Evolutionary conservation across 2,113 vertebrate species (phyloP).

Genomic region (Chaetops frenatus): DNA sequence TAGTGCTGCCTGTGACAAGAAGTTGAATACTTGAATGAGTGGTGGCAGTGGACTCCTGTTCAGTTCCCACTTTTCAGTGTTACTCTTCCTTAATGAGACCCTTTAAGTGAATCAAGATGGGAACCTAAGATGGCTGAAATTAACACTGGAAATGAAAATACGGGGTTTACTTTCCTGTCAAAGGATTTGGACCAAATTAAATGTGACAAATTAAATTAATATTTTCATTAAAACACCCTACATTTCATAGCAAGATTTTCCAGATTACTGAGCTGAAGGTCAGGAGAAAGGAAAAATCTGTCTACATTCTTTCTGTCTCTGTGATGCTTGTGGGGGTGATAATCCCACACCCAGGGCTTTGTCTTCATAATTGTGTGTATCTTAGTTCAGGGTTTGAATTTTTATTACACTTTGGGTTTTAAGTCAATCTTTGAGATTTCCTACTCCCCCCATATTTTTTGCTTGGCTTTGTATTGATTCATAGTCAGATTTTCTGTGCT

Average conservation of each 20-base stretch:
- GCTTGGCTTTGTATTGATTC: neutral
- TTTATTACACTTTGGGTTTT: neutral
- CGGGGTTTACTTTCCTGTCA: neutral
- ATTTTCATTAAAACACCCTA: neutral
- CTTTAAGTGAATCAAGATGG: neutral
- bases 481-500: neutral
- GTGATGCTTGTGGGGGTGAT: neutral
- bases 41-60: neutral
- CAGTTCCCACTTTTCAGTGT: neutral
- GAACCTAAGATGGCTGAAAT: neutral
- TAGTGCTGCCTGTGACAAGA: neutral
- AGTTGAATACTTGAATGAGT: neutral
- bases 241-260: neutral
- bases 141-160: neutral
- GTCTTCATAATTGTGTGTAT: neutral
- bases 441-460: neutral
- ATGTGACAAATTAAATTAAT: neutral
- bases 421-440: neutral
- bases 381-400: neutral
- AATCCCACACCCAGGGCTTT: neutral
- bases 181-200: neutral
- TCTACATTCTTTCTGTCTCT: neutral
- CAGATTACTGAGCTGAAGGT: neutral
- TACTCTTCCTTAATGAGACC: neutral
- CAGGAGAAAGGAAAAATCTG: neutral